Evolutionary conservation across 2,888 invertebrate species (phyloP).

Genomic region (Pachycephus smyrnensis): DNA sequence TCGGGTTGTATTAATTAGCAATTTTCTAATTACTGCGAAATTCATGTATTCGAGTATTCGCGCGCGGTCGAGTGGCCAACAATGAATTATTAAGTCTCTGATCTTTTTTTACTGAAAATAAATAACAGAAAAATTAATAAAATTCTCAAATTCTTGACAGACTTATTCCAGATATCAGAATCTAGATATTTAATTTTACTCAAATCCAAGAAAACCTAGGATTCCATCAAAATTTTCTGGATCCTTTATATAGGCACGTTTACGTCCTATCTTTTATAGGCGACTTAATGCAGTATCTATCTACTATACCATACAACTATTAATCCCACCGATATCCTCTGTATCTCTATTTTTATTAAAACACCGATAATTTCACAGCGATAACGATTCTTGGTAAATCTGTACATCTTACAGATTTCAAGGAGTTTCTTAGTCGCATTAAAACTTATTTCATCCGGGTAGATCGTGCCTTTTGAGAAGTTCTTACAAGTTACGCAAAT

Average conservation of each 20-base stretch:
- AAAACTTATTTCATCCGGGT: not conserved
- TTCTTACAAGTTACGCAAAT: not conserved
- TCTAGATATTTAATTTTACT: not conserved
- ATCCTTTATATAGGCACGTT: not conserved
- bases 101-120: not conserved
- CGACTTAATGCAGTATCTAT: not conserved
- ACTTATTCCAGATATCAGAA: not conserved
- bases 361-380: not conserved
- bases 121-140: no score
- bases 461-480: not conserved
- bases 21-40: not conserved
- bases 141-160: not conserved
- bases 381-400: not conserved
- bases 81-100: not conserved
- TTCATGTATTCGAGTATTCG: not conserved
- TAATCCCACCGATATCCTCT: not conserved
- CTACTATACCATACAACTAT: not conserved
- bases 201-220: not conserved
- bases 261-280: not conserved
- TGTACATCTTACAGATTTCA: not conserved
- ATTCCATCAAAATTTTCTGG: not conserved
- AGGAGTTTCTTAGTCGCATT: not conserved
- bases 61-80: not conserved
- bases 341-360: not conserved
- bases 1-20: not conserved